These are phyloP conservation scores for Forbesichthys agassizii DNA, from an alignment of 2,113 vertebrate genomes.

Conservation along the genomic window DNA sequence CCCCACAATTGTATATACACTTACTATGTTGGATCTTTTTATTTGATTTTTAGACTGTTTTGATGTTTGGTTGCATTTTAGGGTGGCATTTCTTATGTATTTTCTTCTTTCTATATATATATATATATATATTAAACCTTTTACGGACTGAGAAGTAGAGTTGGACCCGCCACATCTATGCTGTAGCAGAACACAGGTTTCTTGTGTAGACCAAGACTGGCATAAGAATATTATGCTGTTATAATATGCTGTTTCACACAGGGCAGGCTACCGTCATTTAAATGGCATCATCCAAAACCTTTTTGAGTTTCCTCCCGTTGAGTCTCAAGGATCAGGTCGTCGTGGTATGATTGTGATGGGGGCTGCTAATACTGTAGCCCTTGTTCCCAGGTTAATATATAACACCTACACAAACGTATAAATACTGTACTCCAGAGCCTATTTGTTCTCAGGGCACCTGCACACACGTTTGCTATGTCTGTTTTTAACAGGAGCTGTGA, in stretches of 20 bases:
- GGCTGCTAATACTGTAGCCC: constrained; percentile 34
- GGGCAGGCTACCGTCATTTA: too few relatives aligned
- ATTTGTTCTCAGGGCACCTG: constrained; percentile 6
- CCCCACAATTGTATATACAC: constrained; percentile 85
- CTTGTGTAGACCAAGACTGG: too few relatives aligned
- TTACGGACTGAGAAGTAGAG: constrained; percentile 40
- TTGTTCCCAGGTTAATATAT: constrained; percentile 31
- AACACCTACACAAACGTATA: background rate
- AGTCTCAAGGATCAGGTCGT: constrained; percentile 7
- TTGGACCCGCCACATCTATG: too few relatives aligned
- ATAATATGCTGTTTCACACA: too few relatives aligned
- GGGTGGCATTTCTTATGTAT: constrained; percentile 94
- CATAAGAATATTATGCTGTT: too few relatives aligned
- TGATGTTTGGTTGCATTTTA: constrained; percentile 88
- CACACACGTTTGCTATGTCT: background rate
- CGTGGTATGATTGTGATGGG: constrained; percentile 9
- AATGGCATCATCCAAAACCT: too few relatives aligned
- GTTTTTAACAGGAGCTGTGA: constrained; percentile 27
- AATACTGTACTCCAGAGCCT: constrained; percentile 23
- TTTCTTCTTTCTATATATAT: constrained; percentile 59
- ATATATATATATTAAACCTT: constrained; percentile 34
- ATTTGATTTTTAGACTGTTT: constrained; percentile 39
- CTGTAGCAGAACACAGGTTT: too few relatives aligned
- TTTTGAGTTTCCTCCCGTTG: background rate
- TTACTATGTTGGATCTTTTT: constrained; percentile 70